Conservation (phyloP, 2,113 vertebrate species). For the Rattus norvegicus region DNA sequence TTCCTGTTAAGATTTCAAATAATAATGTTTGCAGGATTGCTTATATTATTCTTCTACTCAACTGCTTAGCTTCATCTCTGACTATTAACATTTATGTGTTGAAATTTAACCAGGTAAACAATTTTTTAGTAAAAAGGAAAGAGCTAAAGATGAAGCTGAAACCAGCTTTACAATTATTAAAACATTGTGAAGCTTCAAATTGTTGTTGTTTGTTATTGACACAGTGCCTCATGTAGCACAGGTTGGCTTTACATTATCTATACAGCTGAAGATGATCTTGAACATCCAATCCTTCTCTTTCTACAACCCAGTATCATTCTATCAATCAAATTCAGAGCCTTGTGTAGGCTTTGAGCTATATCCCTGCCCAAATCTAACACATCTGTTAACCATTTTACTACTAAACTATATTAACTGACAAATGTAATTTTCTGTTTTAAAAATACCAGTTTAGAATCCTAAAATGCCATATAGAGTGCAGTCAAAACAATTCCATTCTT, state of each 20-base stretch:
- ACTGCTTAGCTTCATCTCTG: background rate
- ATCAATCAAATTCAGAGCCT: background rate
- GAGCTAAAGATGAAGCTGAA: background rate
- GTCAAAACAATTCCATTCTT: background rate
- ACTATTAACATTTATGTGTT: background rate
- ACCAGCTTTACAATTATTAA: background rate
- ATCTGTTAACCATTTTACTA: background rate
- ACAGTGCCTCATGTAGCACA: background rate
- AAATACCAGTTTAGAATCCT: background rate
- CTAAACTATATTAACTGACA: background rate
- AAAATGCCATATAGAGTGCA: background rate
- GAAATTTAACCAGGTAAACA: background rate
- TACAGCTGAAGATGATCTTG: background rate
- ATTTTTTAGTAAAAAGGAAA: background rate
- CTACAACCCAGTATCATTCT: background rate
- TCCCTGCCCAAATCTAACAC: background rate
- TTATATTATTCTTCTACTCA: background rate
- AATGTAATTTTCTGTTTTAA: background rate
- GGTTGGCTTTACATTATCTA: background rate
- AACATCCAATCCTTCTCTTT: background rate
- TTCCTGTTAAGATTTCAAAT: background rate
- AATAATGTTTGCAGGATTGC: background rate
- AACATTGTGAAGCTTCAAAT: background rate
- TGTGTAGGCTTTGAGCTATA: background rate
- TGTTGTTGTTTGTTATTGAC: background rate